Conservation (phyloP, 1,140 invertebrate species). For the Zaprionus ornatus region DNA sequence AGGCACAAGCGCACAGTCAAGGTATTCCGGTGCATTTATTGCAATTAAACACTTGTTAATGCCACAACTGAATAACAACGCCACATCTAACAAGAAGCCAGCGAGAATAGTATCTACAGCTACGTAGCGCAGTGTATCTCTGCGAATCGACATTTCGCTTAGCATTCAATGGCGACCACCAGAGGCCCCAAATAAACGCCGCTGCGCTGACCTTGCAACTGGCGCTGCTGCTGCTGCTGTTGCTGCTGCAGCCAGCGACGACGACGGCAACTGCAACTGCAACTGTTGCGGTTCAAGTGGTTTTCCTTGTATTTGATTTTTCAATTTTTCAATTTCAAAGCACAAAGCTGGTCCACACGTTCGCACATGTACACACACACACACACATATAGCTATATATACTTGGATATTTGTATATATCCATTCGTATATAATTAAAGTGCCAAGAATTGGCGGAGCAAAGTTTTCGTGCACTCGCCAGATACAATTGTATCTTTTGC, state of each 20-base stretch:
- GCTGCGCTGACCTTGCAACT: conserved; percentile 71
- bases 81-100: conserved; percentile 69
- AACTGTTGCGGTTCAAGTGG: conserved; percentile 59
- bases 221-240: conserved; percentile 45
- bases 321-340: conserved; percentile 61
- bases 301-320: conserved; percentile 82
- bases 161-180: conserved; percentile 65
- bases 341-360: conserved; percentile 46
- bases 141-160: conserved; percentile 51
- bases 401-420: not conserved
- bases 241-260: not conserved
- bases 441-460: conserved; percentile 34
- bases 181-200: conserved; percentile 75
- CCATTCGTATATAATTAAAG: conserved; percentile 50
- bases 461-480: conserved; percentile 6
- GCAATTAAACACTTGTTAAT: conserved; percentile 81
- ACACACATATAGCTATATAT: not conserved
- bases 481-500: conserved; percentile 37
- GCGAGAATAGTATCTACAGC: conserved; percentile 26
- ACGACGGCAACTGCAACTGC: conserved; percentile 4
- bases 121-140: not conserved
- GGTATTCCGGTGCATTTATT: conserved; percentile 79
- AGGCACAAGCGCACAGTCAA: conserved; percentile 48
- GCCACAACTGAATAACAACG: conserved; percentile 60
- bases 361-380: conserved; percentile 14